Percentiles rank a stretch among this genome's conserved stretches.
Evolutionary conservation across 1,140 invertebrate species (phyloP).

Genomic region (Cydia strobilella): DNA sequence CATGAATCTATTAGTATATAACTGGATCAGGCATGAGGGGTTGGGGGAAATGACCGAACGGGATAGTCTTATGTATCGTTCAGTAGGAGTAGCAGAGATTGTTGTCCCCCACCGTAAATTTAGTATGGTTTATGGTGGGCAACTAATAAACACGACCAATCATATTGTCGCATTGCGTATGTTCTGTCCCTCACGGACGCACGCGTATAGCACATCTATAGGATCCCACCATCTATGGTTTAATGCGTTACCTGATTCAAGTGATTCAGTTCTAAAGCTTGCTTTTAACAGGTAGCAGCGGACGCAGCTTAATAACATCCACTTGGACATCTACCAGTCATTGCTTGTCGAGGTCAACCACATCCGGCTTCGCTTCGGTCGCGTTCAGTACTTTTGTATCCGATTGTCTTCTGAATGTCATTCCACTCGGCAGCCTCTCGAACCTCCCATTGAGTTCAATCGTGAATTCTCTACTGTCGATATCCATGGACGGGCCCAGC

Average conservation of each 20-base stretch:
- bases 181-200: no score
- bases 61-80: no score
- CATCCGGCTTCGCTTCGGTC: constrained; percentile 10
- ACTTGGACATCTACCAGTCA: not conserved
- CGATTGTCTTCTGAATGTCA: not conserved
- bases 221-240: no score
- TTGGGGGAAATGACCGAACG: no score
- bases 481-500: not conserved
- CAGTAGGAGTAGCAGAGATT: no score
- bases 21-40: no score
- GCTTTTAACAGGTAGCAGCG: constrained; percentile 10
- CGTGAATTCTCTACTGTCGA: not conserved
- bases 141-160: no score
- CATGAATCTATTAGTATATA: no score
- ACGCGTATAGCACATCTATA: no score
- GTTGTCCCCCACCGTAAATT: no score
- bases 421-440: not conserved
- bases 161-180: no score
- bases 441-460: not conserved
- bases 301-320: constrained; percentile 2
- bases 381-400: not conserved
- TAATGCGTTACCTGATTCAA: not conserved
- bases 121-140: no score
- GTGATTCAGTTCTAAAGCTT: not conserved
- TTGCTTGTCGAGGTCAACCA: constrained; percentile 3